Percentiles rank a stretch among this genome's conserved stretches.
These are phyloP conservation scores for Anastrepha obliqua DNA, from an alignment of 1,140 invertebrate species.

Conservation along the genomic window DNA sequence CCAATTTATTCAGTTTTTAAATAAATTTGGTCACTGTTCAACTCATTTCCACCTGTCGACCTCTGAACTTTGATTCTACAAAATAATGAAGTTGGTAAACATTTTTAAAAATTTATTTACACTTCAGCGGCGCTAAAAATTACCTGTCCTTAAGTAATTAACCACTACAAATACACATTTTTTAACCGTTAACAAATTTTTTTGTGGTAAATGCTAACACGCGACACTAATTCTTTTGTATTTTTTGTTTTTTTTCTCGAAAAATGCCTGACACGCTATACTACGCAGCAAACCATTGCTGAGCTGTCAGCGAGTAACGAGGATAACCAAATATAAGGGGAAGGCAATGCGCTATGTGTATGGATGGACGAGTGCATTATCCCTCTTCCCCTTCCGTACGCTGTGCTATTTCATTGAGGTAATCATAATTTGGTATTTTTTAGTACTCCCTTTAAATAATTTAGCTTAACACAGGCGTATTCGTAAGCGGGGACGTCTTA, in stretches of 20 bases:
- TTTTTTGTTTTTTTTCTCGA: not conserved
- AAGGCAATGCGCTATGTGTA: no score
- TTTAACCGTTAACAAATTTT: slow-evolving; percentile 37
- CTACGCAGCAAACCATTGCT: not conserved
- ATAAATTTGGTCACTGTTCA: not conserved
- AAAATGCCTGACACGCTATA: not conserved
- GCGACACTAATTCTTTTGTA: not conserved
- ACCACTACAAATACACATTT: slow-evolving; percentile 60
- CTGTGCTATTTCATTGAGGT: no score
- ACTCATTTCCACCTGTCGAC: not conserved
- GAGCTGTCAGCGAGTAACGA: not conserved
- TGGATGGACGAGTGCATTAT: no score
- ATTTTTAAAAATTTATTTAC: slow-evolving; percentile 37
- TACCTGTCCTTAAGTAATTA: slow-evolving; percentile 72
- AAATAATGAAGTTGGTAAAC: slow-evolving; percentile 33
- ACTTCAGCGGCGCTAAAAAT: slow-evolving; percentile 71
- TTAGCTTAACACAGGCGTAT: no score
- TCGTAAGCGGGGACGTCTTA: no score
- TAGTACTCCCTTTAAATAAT: no score
- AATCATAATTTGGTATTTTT: no score
- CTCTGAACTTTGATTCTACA: not conserved
- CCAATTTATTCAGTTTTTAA: no score
- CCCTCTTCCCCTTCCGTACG: no score
- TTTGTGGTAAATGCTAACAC: slow-evolving; percentile 36
- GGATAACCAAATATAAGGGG: not conserved